Percentiles rank a stretch among this genome's conserved stretches.
Conservation (phyloP, 2,888 invertebrate genomes). For the Himalopsyche kuldschensis region DNA sequence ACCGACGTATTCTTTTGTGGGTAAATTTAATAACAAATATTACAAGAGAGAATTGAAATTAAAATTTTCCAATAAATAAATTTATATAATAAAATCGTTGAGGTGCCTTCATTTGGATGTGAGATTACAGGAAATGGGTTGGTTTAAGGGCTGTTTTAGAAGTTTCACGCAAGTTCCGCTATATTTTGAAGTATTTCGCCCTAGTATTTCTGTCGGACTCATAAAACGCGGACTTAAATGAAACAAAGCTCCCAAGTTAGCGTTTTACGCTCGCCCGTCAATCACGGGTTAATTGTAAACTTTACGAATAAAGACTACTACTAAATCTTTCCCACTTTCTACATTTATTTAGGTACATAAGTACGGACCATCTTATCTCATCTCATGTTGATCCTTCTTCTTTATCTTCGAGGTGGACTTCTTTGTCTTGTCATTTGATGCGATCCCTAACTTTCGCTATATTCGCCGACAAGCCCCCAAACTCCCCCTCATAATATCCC, state of each 20-base stretch:
- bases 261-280: neutral
- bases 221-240: neutral
- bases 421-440: neutral
- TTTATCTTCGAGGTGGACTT: neutral
- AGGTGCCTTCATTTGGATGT: no score
- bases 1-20: no score
- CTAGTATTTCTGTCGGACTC: neutral
- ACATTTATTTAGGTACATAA: neutral
- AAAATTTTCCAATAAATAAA: no score
- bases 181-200: neutral
- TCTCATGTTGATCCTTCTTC: neutral
- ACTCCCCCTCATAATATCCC: no score
- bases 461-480: no score
- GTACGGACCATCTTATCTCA: neutral
- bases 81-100: no score
- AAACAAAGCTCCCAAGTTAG: neutral
- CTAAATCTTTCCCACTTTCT: conserved; percentile 15
- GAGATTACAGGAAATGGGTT: no score
- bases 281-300: conserved; percentile 22
- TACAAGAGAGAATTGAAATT: no score
- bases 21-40: no score
- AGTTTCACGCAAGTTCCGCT: neutral
- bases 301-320: conserved; percentile 22
- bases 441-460: neutral
- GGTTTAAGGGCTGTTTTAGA: no score